phyloP scores from a whole-genome alignment of 2,797 vertebrate species.

The Sarcophilus harrisii region DNA sequence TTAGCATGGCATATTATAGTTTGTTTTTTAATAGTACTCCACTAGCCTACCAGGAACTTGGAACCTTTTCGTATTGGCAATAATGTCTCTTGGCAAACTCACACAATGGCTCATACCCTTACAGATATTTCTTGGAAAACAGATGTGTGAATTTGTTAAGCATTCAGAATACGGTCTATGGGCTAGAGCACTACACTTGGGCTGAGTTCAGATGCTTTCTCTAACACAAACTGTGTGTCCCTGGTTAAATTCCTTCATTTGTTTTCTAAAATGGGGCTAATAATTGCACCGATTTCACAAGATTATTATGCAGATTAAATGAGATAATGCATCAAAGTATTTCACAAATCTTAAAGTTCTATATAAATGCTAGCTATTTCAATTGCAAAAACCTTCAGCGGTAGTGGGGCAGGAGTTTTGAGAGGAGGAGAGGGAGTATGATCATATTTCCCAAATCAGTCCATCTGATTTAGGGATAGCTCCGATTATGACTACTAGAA shows the following conservation, averaged over 20 bases:
- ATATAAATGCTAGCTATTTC: not conserved
- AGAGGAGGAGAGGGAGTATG: not conserved
- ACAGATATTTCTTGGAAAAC: not conserved
- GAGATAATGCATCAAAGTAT: not conserved
- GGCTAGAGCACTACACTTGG: not conserved
- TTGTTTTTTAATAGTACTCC: too few species aligned
- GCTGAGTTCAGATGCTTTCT: not conserved
- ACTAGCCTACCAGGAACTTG: not conserved
- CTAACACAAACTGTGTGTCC: not conserved
- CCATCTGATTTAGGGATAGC: not conserved
- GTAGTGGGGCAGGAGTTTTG: not conserved
- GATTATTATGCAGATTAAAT: too few species aligned
- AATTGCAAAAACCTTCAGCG: too few species aligned
- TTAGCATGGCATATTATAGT: too few species aligned
- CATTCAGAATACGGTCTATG: not conserved
- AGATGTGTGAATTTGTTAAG: not conserved
- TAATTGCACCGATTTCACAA: too few species aligned
- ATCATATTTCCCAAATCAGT: not conserved
- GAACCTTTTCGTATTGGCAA: not conserved
- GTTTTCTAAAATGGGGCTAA: too few species aligned
- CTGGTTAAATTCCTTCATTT: too few species aligned
- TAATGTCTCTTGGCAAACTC: not conserved
- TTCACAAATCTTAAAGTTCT: not conserved
- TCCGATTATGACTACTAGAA: not conserved
- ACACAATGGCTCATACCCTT: not conserved